Evolutionary conservation across 1,140 invertebrate species (phyloP).

Genomic region (Lycorma delicatula): DNA sequence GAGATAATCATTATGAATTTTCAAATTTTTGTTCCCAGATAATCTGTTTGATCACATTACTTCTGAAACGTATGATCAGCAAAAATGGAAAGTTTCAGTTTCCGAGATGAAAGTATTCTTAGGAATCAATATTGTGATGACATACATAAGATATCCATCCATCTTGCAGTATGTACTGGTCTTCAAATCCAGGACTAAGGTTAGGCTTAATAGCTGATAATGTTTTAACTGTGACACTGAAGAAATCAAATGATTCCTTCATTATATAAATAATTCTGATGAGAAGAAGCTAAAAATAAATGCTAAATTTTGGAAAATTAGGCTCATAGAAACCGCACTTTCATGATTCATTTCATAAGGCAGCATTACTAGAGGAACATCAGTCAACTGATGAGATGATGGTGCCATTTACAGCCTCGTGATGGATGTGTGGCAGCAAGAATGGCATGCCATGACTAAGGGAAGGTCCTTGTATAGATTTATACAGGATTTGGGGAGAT

Average conservation of each 20-base stretch:
- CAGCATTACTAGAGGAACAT: constrained; percentile 30
- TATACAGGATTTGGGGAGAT: no score
- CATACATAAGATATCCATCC: constrained; percentile 19
- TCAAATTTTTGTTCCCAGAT: no score
- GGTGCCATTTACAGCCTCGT: constrained; percentile 32
- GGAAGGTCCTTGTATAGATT: no score
- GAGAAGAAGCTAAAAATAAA: constrained; percentile 4
- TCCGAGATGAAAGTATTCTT: constrained; percentile 14
- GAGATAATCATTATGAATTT: no score
- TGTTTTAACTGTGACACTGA: constrained; percentile 27
- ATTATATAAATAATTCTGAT: constrained; percentile 30
- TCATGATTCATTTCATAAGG: constrained; percentile 24
- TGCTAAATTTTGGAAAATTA: constrained; percentile 26
- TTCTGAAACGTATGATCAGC: no score
- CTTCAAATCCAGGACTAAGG: constrained; percentile 9
- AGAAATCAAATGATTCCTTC: constrained; percentile 29
- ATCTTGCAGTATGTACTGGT: constrained; percentile 15
- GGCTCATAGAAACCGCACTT: constrained; percentile 25
- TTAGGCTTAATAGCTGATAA: constrained; percentile 19
- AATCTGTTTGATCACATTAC: no score
- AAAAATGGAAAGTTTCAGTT: constrained; percentile 7
- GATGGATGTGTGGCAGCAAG: no score
- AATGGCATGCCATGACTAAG: no score
- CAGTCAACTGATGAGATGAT: constrained; percentile 34
- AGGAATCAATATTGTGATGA: constrained; percentile 19